Evolutionary conservation across 2,888 invertebrate genomes (phyloP), one percentile per base, ranked within the genome.

Genomic region (Phyllotreta striolata): DNA sequence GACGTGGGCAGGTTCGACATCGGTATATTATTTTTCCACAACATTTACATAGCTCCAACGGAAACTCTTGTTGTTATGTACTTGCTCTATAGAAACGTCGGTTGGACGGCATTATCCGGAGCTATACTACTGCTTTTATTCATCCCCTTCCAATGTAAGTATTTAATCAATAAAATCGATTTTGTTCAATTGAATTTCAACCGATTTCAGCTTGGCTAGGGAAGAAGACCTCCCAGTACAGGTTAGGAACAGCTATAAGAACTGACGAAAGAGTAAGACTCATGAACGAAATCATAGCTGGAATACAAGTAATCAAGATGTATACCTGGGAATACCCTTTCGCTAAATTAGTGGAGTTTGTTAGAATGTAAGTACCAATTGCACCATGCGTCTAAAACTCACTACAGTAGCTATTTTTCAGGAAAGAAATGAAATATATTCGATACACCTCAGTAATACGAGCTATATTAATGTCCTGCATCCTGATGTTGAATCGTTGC

Each of bases 1-100:
- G 96, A 96, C 81, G 93, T 95, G 0, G 91, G 89, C 70, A 83
- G 94, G 64, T 93, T 95, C 80, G 95, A 96, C 80, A 10, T 61
- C n/a, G 64, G 64, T 1, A 62, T 66, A 2, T 14, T 14, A 9
- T 58, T 66, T 13, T 43, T 66, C 13, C 69, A 70, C 46, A 55
- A 69, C 38, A 59, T 72, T 9, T 66, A 66, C 64, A 40, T 65
- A 35, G 62, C 57, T n/a, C 89, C 89, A 0, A 72, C 88, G 8
- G 85, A 88, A 73, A 83, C 86, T 1, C 67, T 84, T 1, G 83
- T 86, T 38, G 85, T 86, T 9, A 82, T 86, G 37, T 82, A 80
- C 59, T 83, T 89, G 57, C 76, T 86, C 41, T 82, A 80, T 72
- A 67, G 70, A 40, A 76, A 79, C 62, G 79, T 83, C 61, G 82